Evolutionary conservation across 1,140 invertebrate genomes (phyloP).

Genomic region (Drosophila parabipectinata): DNA sequence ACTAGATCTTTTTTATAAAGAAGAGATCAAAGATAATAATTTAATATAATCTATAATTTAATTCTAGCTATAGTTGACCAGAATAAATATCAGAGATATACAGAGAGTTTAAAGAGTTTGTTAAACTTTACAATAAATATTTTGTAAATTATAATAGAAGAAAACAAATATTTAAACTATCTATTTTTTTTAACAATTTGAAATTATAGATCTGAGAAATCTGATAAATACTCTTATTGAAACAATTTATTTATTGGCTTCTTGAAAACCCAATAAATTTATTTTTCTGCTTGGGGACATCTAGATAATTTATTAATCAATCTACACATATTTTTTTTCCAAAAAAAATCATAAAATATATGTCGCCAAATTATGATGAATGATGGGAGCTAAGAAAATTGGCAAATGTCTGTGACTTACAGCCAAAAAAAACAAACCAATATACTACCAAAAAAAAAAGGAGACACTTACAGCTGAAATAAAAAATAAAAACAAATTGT

Average conservation of each 20-base stretch:
- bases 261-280: background rate
- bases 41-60: too few relatives aligned
- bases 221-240: too few relatives aligned
- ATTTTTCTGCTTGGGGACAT: conserved; percentile 7
- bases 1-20: too few relatives aligned
- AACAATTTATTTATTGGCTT: background rate
- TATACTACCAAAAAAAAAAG: conserved; percentile 27
- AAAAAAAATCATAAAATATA: background rate
- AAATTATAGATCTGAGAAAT: too few relatives aligned
- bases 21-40: too few relatives aligned
- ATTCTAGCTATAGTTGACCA: too few relatives aligned
- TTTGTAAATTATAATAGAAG: too few relatives aligned
- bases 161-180: too few relatives aligned
- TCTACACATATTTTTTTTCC: background rate
- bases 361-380: conserved; percentile 39
- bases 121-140: too few relatives aligned
- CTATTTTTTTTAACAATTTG: too few relatives aligned
- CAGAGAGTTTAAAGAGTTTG: too few relatives aligned
- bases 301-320: conserved; percentile 34
- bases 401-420: conserved; percentile 23
- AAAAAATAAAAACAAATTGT: conserved; percentile 57
- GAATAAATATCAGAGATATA: too few relatives aligned
- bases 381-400: conserved; percentile 47
- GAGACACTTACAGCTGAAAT: conserved; percentile 18
- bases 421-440: conserved; percentile 39